Conservation (phyloP, 1,140 invertebrate genomes). For the Zaprionus inermis region DNA sequence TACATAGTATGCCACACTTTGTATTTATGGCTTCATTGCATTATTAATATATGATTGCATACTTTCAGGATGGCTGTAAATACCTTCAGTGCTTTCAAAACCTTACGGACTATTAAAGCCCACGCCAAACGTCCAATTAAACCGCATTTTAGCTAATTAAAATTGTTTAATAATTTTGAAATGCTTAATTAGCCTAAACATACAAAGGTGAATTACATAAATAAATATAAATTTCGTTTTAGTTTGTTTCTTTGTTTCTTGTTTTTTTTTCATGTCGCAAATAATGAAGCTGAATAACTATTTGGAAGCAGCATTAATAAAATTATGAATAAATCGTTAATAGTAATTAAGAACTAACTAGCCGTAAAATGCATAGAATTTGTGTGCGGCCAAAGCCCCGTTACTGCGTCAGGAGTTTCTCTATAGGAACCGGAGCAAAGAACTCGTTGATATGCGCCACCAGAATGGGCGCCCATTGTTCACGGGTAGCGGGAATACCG, state of each 20-base stretch:
- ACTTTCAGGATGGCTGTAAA: not conserved
- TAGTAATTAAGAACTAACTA: constrained; percentile 68
- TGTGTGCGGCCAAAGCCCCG: constrained; percentile 20
- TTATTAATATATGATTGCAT: constrained; percentile 10
- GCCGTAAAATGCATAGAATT: constrained; percentile 47
- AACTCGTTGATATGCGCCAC: constrained; percentile 79
- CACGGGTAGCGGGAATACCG: constrained; percentile 80
- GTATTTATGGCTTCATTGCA: not conserved
- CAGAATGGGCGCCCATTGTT: constrained; percentile 81
- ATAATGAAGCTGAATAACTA: constrained; percentile 57
- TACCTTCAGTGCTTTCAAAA: not conserved
- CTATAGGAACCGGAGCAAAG: constrained; percentile 80
- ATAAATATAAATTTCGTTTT: constrained; percentile 70
- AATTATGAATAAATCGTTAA: constrained; percentile 51
- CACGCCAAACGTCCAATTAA: not conserved
- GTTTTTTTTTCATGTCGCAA: constrained; percentile 42
- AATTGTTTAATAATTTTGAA: constrained; percentile 41
- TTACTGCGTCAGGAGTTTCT: constrained; percentile 76
- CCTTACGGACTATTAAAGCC: not conserved
- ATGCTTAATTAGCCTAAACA: constrained; percentile 12
- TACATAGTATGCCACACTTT: constrained; percentile 7
- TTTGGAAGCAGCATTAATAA: constrained; percentile 73
- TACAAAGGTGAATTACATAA: constrained; percentile 50
- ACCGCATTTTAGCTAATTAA: not conserved
- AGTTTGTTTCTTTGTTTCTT: constrained; percentile 28